Base-by-base conservation (phyloP, 2,113 vertebrate species). In the Heteronetta atricapilla region DNA sequence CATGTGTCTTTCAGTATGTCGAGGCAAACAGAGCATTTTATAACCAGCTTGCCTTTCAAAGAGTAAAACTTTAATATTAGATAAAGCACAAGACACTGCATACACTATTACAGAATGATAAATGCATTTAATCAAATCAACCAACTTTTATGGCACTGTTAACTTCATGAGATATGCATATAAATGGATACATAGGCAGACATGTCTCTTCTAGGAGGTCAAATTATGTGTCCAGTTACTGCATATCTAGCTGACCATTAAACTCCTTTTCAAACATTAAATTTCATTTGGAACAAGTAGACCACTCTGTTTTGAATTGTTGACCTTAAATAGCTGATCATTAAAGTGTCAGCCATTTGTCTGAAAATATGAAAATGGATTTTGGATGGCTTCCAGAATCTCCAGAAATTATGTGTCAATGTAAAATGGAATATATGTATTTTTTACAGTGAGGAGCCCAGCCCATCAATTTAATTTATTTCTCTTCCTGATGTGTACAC, bases 311-410 rank as follows among this genome's bases (percentile, higher is more conserved):
- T 93, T 90, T 86, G 95, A 94, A 93, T 8, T 90, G 89, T 42
- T 93, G 95, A 86, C 88, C 68, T 95, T 86, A 95, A 94, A 80
- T 58, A 93, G 85, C 76, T 91, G 85, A 86, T 91, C 92, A 88
- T 75, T 88, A 78, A 83, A 83, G 82, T 72, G 76, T 81, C 86
- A 84, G 85, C 68, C 73, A 93, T 95, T 94, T 97, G 88, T 94
- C 91, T 93, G 79, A 88, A 91, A 94, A 96, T 66, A 90, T 60
- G 72, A 92, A 94, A 96, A 89, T 81, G 74, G 86, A 66, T 93
- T 84, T 84, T 95, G 90, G 88, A 60, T 55, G 70, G 64, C 58
- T 90, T 93, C 92, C 95, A 95, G 80, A 78, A 93, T 89, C 75
- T 88, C 90, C 68, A 94, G 91, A 88, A 96, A 93, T 93, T 91